Evolutionary conservation across 2,797 vertebrate genomes (phyloP), one percentile per base, ranked within the genome.

Genomic region (Rhadinocentrus ornatus): DNA sequence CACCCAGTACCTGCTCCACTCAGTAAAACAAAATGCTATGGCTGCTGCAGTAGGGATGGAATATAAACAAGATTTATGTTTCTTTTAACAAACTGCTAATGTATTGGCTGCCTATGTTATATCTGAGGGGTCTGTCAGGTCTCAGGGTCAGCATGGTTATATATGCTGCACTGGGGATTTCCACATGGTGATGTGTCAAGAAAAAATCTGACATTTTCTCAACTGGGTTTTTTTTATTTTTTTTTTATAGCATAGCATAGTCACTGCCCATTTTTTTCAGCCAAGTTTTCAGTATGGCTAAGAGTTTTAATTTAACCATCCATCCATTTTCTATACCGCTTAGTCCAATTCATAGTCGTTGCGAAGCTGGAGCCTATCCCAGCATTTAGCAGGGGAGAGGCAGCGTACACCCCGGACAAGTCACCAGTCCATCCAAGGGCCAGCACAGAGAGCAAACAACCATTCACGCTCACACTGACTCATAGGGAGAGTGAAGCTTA

Each of bases 11-110:
- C 46, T 53, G 46, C 62, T 71, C 26, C 34, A 39, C 75, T 78
- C 64, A 32, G 50, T 56, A 24, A 65, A 71, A 82, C 71, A 66
- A 85, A 41, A 65, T n/a, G 1, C 60, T 54, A 0, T 59, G 50
- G 64, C 67, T 75, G 61, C 16, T 1, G 56, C 53, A 29, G 12
- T 4, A 35, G 4, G 27, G 22, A 7, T 22, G 35, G 27, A n/a
- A 35, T 29, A 26, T 57, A 69, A 78, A 71, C 39, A 34, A 39
- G 29, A 27, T 44, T 44, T 62, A 11, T 29, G 37, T 58, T 53
- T 80, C 69, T 50, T 73, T 82, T 54, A 39, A 69, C 66, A 46
- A 34, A 22, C 2, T 31, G 54, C 2, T 64, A 20, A 66, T 73
- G 55, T 57, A 29, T 80, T 68, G 59, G 44, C 29, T 66, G 53